phyloP scores from a whole-genome alignment of 1,140 invertebrate species.

The Trachymyrmex cornetzi region DNA sequence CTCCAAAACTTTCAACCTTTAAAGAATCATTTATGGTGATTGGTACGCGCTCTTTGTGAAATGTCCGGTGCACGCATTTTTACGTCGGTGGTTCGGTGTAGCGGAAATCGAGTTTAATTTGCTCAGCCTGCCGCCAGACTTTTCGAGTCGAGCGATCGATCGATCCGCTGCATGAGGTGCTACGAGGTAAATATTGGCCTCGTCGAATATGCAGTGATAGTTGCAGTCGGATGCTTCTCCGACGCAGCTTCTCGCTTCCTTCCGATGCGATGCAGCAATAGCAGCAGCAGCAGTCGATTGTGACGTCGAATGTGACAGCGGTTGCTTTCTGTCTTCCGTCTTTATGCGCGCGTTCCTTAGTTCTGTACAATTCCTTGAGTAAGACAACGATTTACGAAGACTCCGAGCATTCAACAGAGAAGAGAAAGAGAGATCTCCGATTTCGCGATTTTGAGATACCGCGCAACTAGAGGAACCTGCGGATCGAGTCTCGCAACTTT shows the following conservation, averaged over 20 bases:
- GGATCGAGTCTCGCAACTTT: not conserved
- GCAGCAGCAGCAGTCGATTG: not conserved
- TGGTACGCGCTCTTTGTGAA: slow-evolving; percentile 2
- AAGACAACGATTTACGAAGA: not conserved
- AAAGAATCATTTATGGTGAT: not conserved
- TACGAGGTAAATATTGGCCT: slow-evolving; percentile 62
- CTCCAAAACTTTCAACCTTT: not conserved
- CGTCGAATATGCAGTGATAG: slow-evolving; percentile 23
- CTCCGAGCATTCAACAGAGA: not conserved
- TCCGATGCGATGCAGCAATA: not conserved
- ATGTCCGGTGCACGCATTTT: not conserved
- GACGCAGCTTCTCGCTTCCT: slow-evolving; percentile 2
- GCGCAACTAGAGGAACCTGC: not conserved
- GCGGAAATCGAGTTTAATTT: slow-evolving; percentile 69
- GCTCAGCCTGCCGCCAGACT: slow-evolving; percentile 48
- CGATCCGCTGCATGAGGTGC: slow-evolving; percentile 52
- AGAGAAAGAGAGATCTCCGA: not conserved
- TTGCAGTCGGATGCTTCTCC: slow-evolving; percentile 1
- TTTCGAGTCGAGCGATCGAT: slow-evolving; percentile 37
- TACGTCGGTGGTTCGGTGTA: slow-evolving; percentile 61
- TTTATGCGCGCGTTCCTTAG: not conserved
- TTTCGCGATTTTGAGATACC: not conserved
- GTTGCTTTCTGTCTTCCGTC: slow-evolving; percentile 46
- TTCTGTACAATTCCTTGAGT: not conserved
- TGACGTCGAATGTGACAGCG: not conserved